phyloP scores from a whole-genome alignment of 2,113 vertebrate genomes.

The Sapayoa aenigma region DNA sequence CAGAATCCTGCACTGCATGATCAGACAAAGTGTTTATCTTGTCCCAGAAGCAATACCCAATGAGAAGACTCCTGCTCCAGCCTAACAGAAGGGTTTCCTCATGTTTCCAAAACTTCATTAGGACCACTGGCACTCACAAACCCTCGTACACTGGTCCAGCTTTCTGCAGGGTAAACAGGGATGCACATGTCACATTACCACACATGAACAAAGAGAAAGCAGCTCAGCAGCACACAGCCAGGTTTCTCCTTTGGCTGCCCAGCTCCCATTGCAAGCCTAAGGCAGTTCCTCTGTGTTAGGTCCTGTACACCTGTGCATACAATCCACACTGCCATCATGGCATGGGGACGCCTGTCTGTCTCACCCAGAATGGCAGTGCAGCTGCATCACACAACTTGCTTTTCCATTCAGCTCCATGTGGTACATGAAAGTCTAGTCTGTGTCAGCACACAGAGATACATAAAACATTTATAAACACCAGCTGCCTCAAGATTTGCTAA shows the following conservation, averaged over 20 bases:
- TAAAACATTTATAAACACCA: constrained; percentile 27
- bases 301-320: not conserved
- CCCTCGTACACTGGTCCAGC: not conserved
- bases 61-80: not conserved
- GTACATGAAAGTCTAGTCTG: not conserved
- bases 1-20: not conserved
- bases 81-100: not conserved
- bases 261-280: not conserved
- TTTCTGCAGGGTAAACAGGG: not conserved
- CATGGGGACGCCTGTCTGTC: not conserved
- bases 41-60: not conserved
- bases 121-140: not conserved
- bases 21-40: not conserved
- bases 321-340: not conserved
- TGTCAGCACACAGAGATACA: not conserved
- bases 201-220: not conserved
- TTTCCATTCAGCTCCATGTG: not conserved
- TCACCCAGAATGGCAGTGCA: not conserved
- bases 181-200: rapidly evolving
- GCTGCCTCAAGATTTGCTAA: not conserved
- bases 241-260: not conserved
- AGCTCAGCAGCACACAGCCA: not conserved
- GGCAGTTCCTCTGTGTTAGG: not conserved
- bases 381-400: not conserved
- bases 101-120: not conserved